These are phyloP conservation scores for Zygaena filipendulae DNA, from an alignment of 2,888 invertebrate genomes.

Conservation along the genomic window DNA sequence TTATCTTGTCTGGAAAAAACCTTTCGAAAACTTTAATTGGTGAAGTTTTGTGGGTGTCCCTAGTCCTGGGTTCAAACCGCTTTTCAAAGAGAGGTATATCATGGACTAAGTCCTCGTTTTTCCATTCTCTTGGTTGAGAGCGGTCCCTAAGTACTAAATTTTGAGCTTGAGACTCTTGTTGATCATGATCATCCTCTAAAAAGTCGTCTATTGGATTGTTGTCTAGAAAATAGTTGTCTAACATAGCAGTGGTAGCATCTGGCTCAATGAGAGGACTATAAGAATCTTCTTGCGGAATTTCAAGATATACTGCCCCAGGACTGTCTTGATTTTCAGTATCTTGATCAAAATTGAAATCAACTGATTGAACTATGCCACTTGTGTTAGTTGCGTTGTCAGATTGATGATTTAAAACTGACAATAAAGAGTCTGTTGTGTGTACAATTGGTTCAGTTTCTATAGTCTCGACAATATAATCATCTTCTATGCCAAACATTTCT, in stretches of 20 bases:
- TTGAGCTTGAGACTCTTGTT: too few species aligned
- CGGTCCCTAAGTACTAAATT: too few species aligned
- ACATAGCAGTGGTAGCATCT: conserved; percentile 3
- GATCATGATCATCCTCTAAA: conserved; percentile 4
- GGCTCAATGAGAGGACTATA: conserved; percentile 2
- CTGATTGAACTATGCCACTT: too few species aligned
- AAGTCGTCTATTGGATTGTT: conserved; percentile 4
- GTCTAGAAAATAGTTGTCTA: too few species aligned
- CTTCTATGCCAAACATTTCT: conserved; percentile 11
- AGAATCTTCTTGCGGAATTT: conserved; percentile 6
- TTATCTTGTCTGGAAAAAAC: conserved; percentile 19
- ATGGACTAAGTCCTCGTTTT: too few species aligned
- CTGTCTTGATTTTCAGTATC: too few species aligned
- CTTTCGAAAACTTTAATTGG: conserved; percentile 17
- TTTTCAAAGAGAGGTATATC: conserved; percentile 15
- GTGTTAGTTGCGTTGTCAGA: conserved; percentile 6
- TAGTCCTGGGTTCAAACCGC: conserved; percentile 14
- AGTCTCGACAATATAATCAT: conserved; percentile 8
- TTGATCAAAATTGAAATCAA: too few species aligned
- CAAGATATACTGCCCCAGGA: too few species aligned
- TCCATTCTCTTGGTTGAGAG: too few species aligned
- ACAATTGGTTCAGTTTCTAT: conserved; percentile 8
- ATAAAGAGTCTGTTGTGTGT: conserved; percentile 9
- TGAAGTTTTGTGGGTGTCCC: conserved; percentile 13
- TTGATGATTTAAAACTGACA: conserved; percentile 5